Evolutionary conservation across 2,888 invertebrate species (phyloP), one percentile per base, ranked within the genome.

Genomic region (Coelopa pilipes): DNA sequence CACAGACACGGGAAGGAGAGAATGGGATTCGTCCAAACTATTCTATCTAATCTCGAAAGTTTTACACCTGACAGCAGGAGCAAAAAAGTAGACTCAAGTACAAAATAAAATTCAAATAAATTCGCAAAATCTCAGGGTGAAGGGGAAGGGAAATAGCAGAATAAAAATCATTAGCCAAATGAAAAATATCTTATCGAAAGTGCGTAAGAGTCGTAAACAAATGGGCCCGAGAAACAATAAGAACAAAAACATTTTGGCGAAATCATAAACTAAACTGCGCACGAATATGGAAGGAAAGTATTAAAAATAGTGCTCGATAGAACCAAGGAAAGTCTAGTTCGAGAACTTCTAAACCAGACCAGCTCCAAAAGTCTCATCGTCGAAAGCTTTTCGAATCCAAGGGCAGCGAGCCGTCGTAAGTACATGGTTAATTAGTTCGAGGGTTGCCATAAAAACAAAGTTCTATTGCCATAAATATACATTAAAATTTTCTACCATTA

Each of bases 141-240:
- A n/a, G n/a, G 13, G 13, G 1, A 49, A 53, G 24, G 1, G 4
- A 60, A 24, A 49, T 17, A 50, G 17, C 50, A 53, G 15, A 50
- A 34, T 4, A 21, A 17, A 67, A 50, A 13, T 11, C 15, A 67
- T 12, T 19, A 47, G 9, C 11, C 19, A n/a, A 19, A n/a, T 21
- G 4, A 46, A 47, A 15, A 47, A 15, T 59, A 60, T 70, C 70
- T 70, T 70, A 70, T 70, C 70, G 59, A 69, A 69, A 59, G 55
- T 57, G 60, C 60, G 70, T 59, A 21, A 59, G 70, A 59, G 70
- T 70, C 60, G 70, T 59, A 70, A 70, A 60, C 46, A 47, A 24
- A 49, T 15, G n/a, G 13, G 19, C 21, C 34, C 7, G 21, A 57
- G 9, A n/a, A 57, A 57, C 53, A 53, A 34, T 11, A 62, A 21